Conservation (phyloP, 2,797 vertebrate genomes). For the Chloroceryle inda region DNA sequence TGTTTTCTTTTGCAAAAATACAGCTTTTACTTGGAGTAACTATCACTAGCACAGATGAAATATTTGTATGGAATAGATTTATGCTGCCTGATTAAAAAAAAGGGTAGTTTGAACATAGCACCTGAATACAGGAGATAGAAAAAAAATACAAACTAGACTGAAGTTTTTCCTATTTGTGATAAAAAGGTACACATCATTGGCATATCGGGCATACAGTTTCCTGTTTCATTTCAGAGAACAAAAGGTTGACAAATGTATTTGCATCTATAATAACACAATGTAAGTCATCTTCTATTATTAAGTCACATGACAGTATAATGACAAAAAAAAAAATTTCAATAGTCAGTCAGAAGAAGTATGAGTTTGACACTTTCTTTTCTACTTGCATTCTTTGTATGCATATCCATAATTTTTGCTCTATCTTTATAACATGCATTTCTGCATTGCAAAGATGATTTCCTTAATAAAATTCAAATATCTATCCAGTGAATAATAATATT, state of each 20-base stretch:
- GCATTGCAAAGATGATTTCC: background rate
- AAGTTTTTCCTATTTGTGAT: background rate
- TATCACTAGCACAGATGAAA: background rate
- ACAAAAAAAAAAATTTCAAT: background rate
- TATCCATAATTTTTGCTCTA: background rate
- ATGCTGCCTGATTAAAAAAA: background rate
- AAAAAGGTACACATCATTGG: background rate
- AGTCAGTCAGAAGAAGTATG: background rate
- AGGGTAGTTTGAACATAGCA: background rate
- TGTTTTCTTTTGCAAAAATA: constrained; percentile 21
- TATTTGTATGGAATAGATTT: background rate
- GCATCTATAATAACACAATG: background rate
- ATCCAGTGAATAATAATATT: background rate
- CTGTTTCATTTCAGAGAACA: constrained; percentile 47
- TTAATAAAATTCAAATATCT: constrained; percentile 41
- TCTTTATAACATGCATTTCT: background rate
- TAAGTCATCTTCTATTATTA: background rate
- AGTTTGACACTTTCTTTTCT: background rate
- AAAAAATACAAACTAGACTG: background rate
- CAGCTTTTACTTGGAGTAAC: background rate
- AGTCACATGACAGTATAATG: background rate
- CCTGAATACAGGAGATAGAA: background rate
- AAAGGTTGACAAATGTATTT: background rate
- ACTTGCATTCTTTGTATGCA: background rate
- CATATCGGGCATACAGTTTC: background rate